Conservation (phyloP, 1,140 invertebrate genomes). For the Nautilus pompilius region DNA sequence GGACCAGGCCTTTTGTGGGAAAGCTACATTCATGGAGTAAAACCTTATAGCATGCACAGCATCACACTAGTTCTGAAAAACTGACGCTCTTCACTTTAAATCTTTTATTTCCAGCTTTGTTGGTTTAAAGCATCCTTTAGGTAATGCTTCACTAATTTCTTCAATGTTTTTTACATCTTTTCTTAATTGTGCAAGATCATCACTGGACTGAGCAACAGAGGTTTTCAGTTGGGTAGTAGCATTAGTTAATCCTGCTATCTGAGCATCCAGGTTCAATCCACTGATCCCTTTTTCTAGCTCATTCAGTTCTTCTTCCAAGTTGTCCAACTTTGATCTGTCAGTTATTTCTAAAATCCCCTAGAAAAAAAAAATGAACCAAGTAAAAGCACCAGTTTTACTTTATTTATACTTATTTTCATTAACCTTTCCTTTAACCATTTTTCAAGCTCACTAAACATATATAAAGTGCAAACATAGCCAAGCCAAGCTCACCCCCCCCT, state of each 20-base stretch:
- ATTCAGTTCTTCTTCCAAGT: conserved; percentile 70
- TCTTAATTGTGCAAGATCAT: conserved; percentile 71
- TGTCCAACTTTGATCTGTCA: conserved; percentile 68
- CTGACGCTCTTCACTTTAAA: too few species aligned
- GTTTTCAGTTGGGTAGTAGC: conserved; percentile 62
- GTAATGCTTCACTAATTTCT: conserved; percentile 77
- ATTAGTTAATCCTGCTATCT: conserved; percentile 23
- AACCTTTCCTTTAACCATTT: background rate
- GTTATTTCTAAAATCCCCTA: conserved; percentile 35
- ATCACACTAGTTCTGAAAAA: too few species aligned
- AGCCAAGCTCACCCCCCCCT: background rate
- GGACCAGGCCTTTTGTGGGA: too few species aligned
- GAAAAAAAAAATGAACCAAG: conserved; percentile 7
- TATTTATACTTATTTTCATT: background rate
- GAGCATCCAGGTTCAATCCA: conserved; percentile 72
- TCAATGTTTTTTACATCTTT: conserved; percentile 83
- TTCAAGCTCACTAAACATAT: background rate
- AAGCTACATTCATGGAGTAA: too few species aligned
- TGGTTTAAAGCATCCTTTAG: conserved; percentile 76
- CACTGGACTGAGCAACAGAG: conserved; percentile 78
- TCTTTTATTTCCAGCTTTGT: conserved; percentile 58
- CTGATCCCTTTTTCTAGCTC: conserved; percentile 72
- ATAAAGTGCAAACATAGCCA: background rate
- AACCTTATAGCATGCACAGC: too few species aligned
- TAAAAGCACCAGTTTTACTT: background rate